Evolutionary conservation across 2,113 vertebrate species (phyloP), one percentile per base, ranked within the genome.

Genomic region (Pangasianodon hypophthalmus): DNA sequence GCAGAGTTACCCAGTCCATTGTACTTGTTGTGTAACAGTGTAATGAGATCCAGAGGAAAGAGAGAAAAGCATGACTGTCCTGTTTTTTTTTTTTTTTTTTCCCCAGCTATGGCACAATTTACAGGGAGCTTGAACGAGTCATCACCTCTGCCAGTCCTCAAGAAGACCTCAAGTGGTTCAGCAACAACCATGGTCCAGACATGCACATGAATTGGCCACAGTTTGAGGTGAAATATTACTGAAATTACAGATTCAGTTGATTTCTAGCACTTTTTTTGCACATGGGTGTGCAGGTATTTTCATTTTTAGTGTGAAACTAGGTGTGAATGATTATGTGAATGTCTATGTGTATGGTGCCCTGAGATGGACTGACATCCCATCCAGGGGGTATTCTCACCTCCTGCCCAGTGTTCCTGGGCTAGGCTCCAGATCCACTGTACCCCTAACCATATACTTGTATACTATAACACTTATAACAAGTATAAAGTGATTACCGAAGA

Each of bases 161-260:
- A 92, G 98, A 99, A 9, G 98, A 99, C 64, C 97, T 99, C n/a
- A 96, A 96, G 92, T 99, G 97, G 98, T 99, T 99, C 95, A 97
- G 95, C 91, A 96, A 93, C 93, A 94, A 88, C 92, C 96, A 97
- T 0, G 98, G 98, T 50, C 98, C 98, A 0, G 98, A 96, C 85
- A 99, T 99, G 98, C 96, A 96, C 92, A 99, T 98, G 98, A 99
- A 97, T 94, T 98, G 98, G 98, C 98, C 98, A 46, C 97, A 98
- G 95, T 98, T 99, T 71, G 98, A 99, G 97, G 98, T 99, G 94
- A 48, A 29, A 14, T 82, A 50, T 21, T 44, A 48, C 24, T 58
- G 3, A n/a, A 48, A 44, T 86, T 3, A 48, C 37, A 86, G 75
- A 60, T 62, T 48, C 18, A 79, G 56, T 56, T 16, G 26, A 6